Evolutionary conservation across 2,113 vertebrate genomes (phyloP), one percentile per base, ranked within the genome.

Genomic region (Ursus arctos): DNA sequence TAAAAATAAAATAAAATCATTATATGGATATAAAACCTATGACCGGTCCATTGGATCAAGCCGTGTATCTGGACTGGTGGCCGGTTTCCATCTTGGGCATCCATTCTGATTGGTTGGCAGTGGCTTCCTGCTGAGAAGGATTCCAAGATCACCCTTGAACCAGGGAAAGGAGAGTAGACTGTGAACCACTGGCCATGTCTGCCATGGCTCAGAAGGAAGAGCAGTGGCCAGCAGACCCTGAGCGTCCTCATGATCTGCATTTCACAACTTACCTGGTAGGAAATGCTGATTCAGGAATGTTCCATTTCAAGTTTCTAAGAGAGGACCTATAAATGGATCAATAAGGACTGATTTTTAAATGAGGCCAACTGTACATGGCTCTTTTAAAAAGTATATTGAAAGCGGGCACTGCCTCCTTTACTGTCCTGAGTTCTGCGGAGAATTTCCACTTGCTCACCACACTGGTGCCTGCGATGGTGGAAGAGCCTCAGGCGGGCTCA

Each of bases 231-330:
- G 47, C 11, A 81, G 0, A 0, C 33, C 3, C 26, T 24, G 40
- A 0, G 1, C n/a, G 15, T 47, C 57, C 80, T 24, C 8, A 0
- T 15, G 21, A 12, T 57, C 53, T 53, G 28, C 49, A 8, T 53
- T 51, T 18, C 49, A 94, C 59, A 63, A 26, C 55, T 72, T 72
- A 57, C 26, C 22, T 3, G 3, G 51, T 18, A 85, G 61, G 49
- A 76, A 82, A 86, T 11, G 55, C 18, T 43, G 67, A 71, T 92
- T 92, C 16, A n/a, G 43, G 9, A 85, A 76, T 77, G 65, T 63
- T 86, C n/a, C 19, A 31, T 43, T 81, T 49, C 61, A 76, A 92
- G 43, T 94, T 65, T 88, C 77, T 80, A 55, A 80, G 36, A 90
- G 11, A 89, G 16, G 7, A 82, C 19, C 28, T 65, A 19, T 77